Evolutionary conservation across 1,140 invertebrate genomes (phyloP).

Genomic region (Goniozus legneri): DNA sequence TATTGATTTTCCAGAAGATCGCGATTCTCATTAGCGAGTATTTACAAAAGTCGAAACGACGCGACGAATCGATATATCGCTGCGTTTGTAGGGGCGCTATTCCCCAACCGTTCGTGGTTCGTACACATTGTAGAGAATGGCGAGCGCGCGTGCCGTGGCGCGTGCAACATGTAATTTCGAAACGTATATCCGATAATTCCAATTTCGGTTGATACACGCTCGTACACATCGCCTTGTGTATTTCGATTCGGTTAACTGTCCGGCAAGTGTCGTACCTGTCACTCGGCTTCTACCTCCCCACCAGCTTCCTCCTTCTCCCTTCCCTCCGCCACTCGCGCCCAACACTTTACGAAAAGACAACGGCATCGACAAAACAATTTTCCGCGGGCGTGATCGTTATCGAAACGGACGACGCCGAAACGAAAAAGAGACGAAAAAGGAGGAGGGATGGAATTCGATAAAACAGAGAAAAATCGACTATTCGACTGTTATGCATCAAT

Average conservation of each 20-base stretch:
- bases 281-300: conserved; percentile 19
- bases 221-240: too few relatives aligned
- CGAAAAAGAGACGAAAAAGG: neutral
- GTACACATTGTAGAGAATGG: too few relatives aligned
- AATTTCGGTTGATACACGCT: conserved; percentile 21
- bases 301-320: too few relatives aligned
- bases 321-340: too few relatives aligned
- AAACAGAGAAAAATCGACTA: conserved; percentile 9
- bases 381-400: conserved; percentile 21
- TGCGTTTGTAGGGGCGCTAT: conserved; percentile 27
- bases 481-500: too few relatives aligned
- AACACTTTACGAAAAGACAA: conserved; percentile 26
- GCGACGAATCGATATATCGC: conserved; percentile 8
- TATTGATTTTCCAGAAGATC: too few relatives aligned
- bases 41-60: too few relatives aligned
- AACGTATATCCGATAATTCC: conserved; percentile 31
- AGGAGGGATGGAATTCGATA: neutral
- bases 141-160: conserved; percentile 14
- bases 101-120: too few relatives aligned
- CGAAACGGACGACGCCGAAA: conserved; percentile 8
- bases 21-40: too few relatives aligned
- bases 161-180: conserved; percentile 9
- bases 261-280: conserved; percentile 7
- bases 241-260: too few relatives aligned
- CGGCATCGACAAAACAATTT: conserved; percentile 35